These are phyloP conservation scores for Ylistrum balloti DNA, from an alignment of 1,140 invertebrate genomes.

Conservation along the genomic window DNA sequence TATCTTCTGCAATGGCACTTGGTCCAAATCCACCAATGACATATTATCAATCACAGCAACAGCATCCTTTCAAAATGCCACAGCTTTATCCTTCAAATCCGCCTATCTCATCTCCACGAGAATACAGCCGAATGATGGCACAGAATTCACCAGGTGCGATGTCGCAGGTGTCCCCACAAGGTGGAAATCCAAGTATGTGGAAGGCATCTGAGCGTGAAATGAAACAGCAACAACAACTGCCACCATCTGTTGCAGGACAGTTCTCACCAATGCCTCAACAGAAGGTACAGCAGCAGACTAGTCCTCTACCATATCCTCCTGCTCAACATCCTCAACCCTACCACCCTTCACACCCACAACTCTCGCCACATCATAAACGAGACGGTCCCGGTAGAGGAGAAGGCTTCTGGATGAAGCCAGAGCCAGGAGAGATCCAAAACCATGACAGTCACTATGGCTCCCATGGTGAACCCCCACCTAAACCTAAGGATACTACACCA, in stretches of 20 bases:
- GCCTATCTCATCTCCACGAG: constrained; percentile 56
- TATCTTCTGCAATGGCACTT: constrained; percentile 55
- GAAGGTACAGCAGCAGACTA: neutral
- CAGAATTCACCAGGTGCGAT: neutral
- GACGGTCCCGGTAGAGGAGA: neutral
- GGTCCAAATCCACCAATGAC: constrained; percentile 48
- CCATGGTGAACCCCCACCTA: neutral
- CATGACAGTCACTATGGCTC: constrained; percentile 37
- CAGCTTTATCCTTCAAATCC: constrained; percentile 57
- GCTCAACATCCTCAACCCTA: neutral
- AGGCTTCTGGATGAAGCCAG: neutral
- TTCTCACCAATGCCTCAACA: neutral
- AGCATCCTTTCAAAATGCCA: constrained; percentile 53
- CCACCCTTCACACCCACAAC: neutral
- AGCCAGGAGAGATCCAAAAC: neutral
- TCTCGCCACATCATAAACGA: neutral
- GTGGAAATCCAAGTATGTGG: neutral
- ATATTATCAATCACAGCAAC: constrained; percentile 50
- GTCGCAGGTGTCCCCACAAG: neutral
- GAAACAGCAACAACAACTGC: neutral
- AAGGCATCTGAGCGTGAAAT: neutral
- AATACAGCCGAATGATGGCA: constrained; percentile 47
- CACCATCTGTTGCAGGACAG: neutral
- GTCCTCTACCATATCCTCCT: constrained; percentile 9
- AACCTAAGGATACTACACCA: neutral